Percentiles rank a stretch among this genome's conserved stretches.
Evolutionary conservation across 2,113 vertebrate genomes (phyloP).

Genomic region (Poeciliopsis occidentalis): DNA sequence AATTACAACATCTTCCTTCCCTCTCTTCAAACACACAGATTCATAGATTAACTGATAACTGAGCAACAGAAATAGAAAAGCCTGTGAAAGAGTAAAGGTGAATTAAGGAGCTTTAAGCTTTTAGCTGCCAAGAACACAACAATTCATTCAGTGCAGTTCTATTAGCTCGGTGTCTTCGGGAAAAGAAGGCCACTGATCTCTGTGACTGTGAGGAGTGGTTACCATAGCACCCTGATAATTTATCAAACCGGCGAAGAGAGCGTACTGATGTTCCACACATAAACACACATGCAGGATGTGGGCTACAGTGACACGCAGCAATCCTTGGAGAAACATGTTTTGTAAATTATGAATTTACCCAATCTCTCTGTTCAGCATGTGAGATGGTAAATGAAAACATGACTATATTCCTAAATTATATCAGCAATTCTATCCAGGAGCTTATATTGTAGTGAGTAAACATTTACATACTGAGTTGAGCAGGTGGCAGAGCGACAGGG

Average conservation of each 20-base stretch:
- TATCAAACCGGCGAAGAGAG: constrained; percentile 71
- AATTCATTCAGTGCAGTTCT: constrained; percentile 61
- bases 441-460: constrained; percentile 35
- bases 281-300: neutral
- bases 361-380: constrained; percentile 1
- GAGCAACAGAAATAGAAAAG: constrained; percentile 7
- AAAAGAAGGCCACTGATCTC: constrained; percentile 69
- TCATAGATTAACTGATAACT: neutral
- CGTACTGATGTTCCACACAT: constrained; percentile 33
- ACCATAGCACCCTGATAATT: constrained; percentile 77
- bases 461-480: constrained; percentile 47
- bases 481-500: constrained; percentile 59
- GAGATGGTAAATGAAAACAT: constrained; percentile 20
- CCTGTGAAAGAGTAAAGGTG: constrained; percentile 22
- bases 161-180: constrained; percentile 50
- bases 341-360: neutral
- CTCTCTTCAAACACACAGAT: neutral
- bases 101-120: constrained; percentile 24
- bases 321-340: neutral
- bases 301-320: constrained; percentile 2
- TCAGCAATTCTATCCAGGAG: constrained; percentile 7
- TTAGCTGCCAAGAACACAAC: constrained; percentile 30
- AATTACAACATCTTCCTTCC: neutral
- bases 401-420: neutral
- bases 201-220: constrained; percentile 65